These are phyloP conservation scores for Leptinotarsa defecta DNA, from an alignment of 1,140 invertebrate genomes.

Conservation along the genomic window DNA sequence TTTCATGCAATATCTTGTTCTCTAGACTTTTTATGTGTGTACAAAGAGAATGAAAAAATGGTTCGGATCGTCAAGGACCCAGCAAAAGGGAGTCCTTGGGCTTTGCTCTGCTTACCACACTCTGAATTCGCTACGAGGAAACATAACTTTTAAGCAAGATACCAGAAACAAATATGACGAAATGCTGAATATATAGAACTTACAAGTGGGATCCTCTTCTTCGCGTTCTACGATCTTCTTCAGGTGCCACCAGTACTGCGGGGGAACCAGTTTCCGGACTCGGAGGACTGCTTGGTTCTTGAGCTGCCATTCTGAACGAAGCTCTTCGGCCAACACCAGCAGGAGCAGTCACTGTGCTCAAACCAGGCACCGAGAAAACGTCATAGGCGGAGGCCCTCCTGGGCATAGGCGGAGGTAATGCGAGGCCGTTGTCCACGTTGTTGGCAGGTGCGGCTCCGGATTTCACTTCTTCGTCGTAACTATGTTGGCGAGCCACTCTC, in stretches of 20 bases:
- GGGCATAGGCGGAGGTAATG: slow-evolving; percentile 69
- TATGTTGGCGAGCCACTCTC: slow-evolving; percentile 73
- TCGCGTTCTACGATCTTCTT: slow-evolving; percentile 74
- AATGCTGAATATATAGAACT: slow-evolving; percentile 55
- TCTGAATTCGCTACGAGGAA: too few relatives aligned
- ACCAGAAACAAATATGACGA: too few relatives aligned
- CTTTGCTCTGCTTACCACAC: too few relatives aligned
- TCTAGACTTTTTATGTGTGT: too few relatives aligned
- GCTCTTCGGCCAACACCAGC: slow-evolving; percentile 62
- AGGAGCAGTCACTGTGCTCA: slow-evolving; percentile 51
- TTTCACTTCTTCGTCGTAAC: slow-evolving; percentile 78
- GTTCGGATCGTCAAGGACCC: too few relatives aligned
- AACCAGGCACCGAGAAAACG: slow-evolving; percentile 65
- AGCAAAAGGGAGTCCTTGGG: too few relatives aligned
- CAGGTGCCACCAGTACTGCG: slow-evolving; percentile 62
- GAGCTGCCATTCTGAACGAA: slow-evolving; percentile 68
- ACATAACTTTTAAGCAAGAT: neutral
- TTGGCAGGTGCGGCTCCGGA: slow-evolving; percentile 41
- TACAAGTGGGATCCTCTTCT: slow-evolving; percentile 79
- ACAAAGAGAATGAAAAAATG: too few relatives aligned
- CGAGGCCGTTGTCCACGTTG: slow-evolving; percentile 59
- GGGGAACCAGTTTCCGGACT: slow-evolving; percentile 58
- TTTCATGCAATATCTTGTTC: too few relatives aligned
- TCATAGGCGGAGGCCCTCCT: slow-evolving; percentile 80
- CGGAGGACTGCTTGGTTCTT: slow-evolving; percentile 63